phyloP scores from a whole-genome alignment of 1,140 invertebrate genomes.

The Pseudomyrmex pallidus region DNA sequence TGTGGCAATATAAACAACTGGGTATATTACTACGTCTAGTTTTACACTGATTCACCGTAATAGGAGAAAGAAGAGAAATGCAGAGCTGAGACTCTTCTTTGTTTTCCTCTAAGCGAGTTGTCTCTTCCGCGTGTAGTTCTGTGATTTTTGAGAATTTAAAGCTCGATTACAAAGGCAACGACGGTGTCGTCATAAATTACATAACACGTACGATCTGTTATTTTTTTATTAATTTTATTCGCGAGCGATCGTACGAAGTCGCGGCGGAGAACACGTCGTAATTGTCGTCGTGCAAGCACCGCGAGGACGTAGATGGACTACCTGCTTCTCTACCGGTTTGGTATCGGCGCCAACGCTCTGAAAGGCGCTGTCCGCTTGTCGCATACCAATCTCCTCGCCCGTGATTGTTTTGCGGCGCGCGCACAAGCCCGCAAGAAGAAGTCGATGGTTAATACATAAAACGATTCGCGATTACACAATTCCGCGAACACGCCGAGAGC shows the following conservation, averaged over 20 bases:
- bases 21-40: too few relatives aligned
- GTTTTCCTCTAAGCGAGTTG: too few relatives aligned
- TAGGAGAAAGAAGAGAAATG: too few relatives aligned
- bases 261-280: constrained; percentile 40
- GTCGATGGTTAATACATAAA: constrained; percentile 67
- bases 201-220: too few relatives aligned
- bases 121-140: too few relatives aligned
- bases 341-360: constrained; percentile 72
- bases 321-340: constrained; percentile 76
- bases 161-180: too few relatives aligned
- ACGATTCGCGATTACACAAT: constrained; percentile 46
- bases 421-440: constrained; percentile 50
- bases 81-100: too few relatives aligned
- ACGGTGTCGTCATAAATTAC: too few relatives aligned
- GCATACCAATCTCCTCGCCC: constrained; percentile 62
- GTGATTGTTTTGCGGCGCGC: constrained; percentile 30
- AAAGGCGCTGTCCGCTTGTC: constrained; percentile 66
- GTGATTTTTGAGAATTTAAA: too few relatives aligned
- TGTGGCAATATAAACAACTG: too few relatives aligned
- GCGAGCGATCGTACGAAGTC: constrained; percentile 48
- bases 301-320: constrained; percentile 73
- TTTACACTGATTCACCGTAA: too few relatives aligned
- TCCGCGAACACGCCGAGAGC: not conserved
- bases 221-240: too few relatives aligned
- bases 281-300: constrained; percentile 36